A percentile compares a stretch with the other conserved stretches of the same genome.
phyloP scores from a whole-genome alignment of 2,797 vertebrate species.

The Danio jaintianensis region DNA sequence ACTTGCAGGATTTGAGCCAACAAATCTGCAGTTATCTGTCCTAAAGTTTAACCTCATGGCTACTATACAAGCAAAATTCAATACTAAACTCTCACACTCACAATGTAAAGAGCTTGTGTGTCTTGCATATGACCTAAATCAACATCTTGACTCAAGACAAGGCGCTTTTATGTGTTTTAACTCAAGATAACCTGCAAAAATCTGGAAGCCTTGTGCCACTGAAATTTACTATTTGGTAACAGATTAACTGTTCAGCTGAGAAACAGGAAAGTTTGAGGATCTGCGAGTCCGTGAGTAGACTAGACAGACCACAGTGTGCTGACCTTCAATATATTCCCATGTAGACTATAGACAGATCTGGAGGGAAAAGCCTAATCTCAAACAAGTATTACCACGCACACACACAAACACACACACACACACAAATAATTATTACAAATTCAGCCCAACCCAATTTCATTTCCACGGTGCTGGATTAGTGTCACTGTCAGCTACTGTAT shows the following conservation, averaged over 20 bases:
- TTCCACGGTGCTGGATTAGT: constrained; percentile 15
- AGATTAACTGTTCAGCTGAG: constrained; percentile 16
- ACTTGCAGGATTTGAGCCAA: not conserved
- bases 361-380: not conserved
- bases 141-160: not conserved
- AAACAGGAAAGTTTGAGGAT: not conserved
- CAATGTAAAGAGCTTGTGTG: not conserved
- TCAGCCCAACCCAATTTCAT: constrained; percentile 7
- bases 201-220: not conserved
- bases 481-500: not conserved
- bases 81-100: not conserved
- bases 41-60: not conserved
- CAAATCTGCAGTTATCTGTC: not conserved
- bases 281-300: not conserved
- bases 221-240: not conserved
- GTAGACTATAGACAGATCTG: not conserved
- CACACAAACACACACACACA: too few relatives aligned
- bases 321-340: constrained; percentile 7
- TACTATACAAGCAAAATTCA: not conserved
- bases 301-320: not conserved
- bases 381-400: not conserved
- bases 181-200: not conserved
- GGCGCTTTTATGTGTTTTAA: not conserved
- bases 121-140: not conserved
- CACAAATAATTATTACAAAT: not conserved